Base-by-base conservation (phyloP, 2,888 invertebrate genomes). In the Drosophila austrosaltans region DNA sequence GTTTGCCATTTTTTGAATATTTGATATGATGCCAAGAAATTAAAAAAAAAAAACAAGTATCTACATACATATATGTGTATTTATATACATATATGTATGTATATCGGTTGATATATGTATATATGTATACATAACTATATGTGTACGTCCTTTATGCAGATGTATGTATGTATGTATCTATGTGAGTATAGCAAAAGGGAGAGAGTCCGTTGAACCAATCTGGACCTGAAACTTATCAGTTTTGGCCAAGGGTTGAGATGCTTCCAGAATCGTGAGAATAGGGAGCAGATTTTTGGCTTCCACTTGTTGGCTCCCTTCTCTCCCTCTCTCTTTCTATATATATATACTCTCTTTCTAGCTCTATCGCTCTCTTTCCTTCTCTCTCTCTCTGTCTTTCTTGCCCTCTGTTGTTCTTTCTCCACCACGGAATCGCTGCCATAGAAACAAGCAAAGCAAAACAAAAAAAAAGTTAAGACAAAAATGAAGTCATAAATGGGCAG, bases 261-360 rank as follows among this genome's bases (percentile, higher is more conserved):
- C 22, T 48, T 48, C 25, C 7, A 10, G 48, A 48, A 20, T 10
- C 8, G 10, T 22, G 53, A 39, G 44, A 42, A 40, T 28, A 12
- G 60, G 39, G 72, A 54, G 68, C 72, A 74, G 75, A 74, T 74
- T 75, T 72, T 72, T 72, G 72, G 72, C 74, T 72, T 72, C 72
- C 75, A 72, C 72, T 72, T 72, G 72, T 72, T 72, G 53, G 53
- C 58, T 36, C 53, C 42, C 69, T 36, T 36, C 36, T n/a, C 53
- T 32, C 48, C 12, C 36, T 40, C 3, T 20, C 6, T 10, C 25
- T 53, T 22, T 42, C 57, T 36, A 2, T 53, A 36, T 42, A 44
- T 36, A 4, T 6, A 6, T 7, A 4, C 53, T 5, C n/a, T 28
- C 28, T 4, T 5, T 54, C 40, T 8, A 12, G 1, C 73, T 28